Percentiles rank a stretch among this genome's conserved stretches.
Conservation (phyloP, 2,797 vertebrate species). For the Xenopus petersii region DNA sequence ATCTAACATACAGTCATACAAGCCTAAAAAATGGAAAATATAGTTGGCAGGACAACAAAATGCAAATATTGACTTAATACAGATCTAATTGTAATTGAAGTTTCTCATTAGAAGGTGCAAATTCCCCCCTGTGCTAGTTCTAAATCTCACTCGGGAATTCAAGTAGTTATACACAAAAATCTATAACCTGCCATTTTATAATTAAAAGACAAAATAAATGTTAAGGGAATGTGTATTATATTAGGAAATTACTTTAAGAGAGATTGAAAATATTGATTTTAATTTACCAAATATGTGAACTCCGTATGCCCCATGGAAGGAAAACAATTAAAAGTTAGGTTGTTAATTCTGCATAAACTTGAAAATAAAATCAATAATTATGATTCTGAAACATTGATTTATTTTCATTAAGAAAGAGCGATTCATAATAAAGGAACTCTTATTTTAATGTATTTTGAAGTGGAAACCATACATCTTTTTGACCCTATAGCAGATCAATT, state of each 20-base stretch:
- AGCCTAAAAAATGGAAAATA: too few species aligned
- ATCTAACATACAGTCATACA: too few species aligned
- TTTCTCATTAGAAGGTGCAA: conserved; percentile 67
- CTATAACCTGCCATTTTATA: conserved; percentile 77
- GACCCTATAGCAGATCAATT: too few species aligned
- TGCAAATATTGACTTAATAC: conserved; percentile 69
- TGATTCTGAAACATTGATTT: conserved; percentile 61
- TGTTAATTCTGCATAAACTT: conserved; percentile 68
- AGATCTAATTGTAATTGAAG: conserved; percentile 71
- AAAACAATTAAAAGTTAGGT: conserved; percentile 73
- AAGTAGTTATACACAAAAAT: conserved; percentile 67
- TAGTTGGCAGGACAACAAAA: conserved; percentile 11
- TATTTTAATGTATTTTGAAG: too few species aligned
- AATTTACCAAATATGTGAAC: conserved; percentile 85
- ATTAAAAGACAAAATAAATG: conserved; percentile 81
- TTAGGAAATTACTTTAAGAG: conserved; percentile 83
- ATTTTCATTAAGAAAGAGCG: conserved; percentile 60
- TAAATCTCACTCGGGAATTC: conserved; percentile 66
- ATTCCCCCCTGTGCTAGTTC: conserved; percentile 58
- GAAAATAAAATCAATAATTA: conserved; percentile 66
- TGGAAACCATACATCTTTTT: too few species aligned
- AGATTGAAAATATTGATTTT: conserved; percentile 92
- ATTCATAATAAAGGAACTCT: too few species aligned
- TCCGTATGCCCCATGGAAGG: conserved; percentile 71
- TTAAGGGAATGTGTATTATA: conserved; percentile 74